Evolutionary conservation across 2,797 vertebrate species (phyloP).

Genomic region (Taeniopygia guttata): DNA sequence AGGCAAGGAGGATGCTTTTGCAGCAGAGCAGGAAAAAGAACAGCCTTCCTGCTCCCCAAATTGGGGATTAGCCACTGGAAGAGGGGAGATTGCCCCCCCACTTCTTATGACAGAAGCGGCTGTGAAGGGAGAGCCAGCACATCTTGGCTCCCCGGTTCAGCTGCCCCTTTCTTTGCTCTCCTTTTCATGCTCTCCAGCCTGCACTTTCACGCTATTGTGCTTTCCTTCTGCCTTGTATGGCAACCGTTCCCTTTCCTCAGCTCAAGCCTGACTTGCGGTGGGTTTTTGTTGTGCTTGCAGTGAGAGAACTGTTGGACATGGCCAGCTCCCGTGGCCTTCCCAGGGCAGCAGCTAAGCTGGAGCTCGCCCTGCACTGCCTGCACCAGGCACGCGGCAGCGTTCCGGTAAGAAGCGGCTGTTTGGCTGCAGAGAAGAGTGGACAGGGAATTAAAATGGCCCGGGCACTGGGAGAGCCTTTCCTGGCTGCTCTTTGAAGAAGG

Average conservation of each 20-base stretch:
- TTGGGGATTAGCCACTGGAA: background rate
- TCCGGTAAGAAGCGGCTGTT: background rate
- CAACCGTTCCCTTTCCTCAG: background rate
- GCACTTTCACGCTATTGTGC: no score
- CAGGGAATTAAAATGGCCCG: no score
- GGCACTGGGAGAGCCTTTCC: background rate
- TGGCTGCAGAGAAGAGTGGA: background rate
- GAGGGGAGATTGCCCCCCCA: background rate
- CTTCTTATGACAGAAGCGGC: background rate
- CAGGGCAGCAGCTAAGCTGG: background rate
- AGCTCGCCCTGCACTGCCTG: background rate
- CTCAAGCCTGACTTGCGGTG: background rate
- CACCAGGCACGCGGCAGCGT: background rate
- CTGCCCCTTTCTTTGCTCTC: background rate
- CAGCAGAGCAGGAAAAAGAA: no score
- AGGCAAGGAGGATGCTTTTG: background rate
- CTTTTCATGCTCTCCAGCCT: background rate
- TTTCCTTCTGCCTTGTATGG: background rate
- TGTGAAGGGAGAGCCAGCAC: background rate
- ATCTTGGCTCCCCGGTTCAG: rapidly evolving
- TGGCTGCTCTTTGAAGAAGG: background rate
- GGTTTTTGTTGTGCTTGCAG: no score
- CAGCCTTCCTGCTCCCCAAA: background rate
- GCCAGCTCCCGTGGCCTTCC: background rate
- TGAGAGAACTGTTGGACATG: background rate